Evolutionary conservation across 2,797 vertebrate species (phyloP), one percentile per base, ranked within the genome.

Genomic region (Podarcis lilfordi): DNA sequence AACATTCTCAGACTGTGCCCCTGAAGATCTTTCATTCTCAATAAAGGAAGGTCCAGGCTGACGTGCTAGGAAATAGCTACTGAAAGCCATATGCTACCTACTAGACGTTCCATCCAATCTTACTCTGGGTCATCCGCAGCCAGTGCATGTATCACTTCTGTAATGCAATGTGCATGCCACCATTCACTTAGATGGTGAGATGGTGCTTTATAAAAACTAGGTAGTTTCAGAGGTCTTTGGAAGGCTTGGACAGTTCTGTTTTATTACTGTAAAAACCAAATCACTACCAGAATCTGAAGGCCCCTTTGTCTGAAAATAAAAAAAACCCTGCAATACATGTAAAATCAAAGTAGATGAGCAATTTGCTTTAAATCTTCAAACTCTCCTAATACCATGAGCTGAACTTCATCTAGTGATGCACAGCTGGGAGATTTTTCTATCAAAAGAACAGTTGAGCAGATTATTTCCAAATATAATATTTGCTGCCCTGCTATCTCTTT

Each of bases 311-410:
- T 92, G 91, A 86, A 29, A 64, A 43, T 86, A 64, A 64, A 82
- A 82, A 93, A 95, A 91, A 80, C 84, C 64, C 89, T 84, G 80
- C 94, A 94, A 91, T 91, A 95, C 93, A 92, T 90, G 89, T 92
- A 95, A 95, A 95, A 95, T 95, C 94, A 95, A 94, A 95, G 94
- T 83, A 92, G 86, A 94, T 93, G 94, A 91, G 89, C 88, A 85
- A 76, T 94, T 35, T 0, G 94, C 93, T 93, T 91, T 91, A 90
- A 94, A 94, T 72, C 94, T 94, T 91, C 93, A 87, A 78, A 89
- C 91, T 90, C 95, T 86, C 91, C 76, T 91, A 93, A 91, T 93
- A 88, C 93, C 92, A 85, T 84, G 84, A n/a, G 90, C 91, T 88
- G 91, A 94, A 92, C 92, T 94, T 68, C 79, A 76, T 86, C 84